A percentile compares a stretch with the other conserved stretches of the same genome.
Conservation (phyloP, 2,797 vertebrate genomes). For the Peromyscus attwateri region DNA sequence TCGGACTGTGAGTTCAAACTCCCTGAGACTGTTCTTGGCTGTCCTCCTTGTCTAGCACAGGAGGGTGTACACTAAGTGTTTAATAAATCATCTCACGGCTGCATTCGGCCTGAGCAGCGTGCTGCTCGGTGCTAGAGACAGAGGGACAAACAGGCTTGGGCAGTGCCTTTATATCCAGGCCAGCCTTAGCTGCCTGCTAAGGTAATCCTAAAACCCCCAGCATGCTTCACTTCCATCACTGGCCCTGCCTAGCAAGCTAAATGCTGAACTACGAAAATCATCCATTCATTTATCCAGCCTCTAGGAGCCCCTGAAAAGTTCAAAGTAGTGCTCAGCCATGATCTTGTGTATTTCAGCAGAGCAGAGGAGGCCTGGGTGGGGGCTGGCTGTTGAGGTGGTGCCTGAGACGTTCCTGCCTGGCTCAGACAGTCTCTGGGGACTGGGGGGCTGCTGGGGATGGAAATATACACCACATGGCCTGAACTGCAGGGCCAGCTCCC, state of each 20-base stretch:
- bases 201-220: not conserved
- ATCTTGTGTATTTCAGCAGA: not conserved
- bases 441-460: constrained; percentile 69
- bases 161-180: not conserved
- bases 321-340: constrained; percentile 48
- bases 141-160: not conserved
- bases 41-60: not conserved
- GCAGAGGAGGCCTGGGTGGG: not conserved
- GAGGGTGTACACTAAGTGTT: not conserved
- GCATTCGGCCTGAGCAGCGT: not conserved
- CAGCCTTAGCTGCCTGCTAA: not conserved
- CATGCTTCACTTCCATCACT: not conserved
- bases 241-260: constrained; percentile 30
- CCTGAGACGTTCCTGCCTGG: constrained; percentile 46
- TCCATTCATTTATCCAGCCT: constrained; percentile 46
- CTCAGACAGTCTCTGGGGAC: constrained; percentile 74
- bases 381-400: not conserved
- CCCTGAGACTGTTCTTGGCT: not conserved
- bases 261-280: constrained; percentile 25
- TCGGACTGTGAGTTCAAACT: not conserved
- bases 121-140: not conserved
- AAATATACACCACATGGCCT: constrained; percentile 80
- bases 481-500: constrained; percentile 69
- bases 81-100: not conserved
- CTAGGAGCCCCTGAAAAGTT: not conserved